These are phyloP conservation scores for Heliconius ismenius DNA, from an alignment of 2,888 invertebrate genomes.

Conservation along the genomic window DNA sequence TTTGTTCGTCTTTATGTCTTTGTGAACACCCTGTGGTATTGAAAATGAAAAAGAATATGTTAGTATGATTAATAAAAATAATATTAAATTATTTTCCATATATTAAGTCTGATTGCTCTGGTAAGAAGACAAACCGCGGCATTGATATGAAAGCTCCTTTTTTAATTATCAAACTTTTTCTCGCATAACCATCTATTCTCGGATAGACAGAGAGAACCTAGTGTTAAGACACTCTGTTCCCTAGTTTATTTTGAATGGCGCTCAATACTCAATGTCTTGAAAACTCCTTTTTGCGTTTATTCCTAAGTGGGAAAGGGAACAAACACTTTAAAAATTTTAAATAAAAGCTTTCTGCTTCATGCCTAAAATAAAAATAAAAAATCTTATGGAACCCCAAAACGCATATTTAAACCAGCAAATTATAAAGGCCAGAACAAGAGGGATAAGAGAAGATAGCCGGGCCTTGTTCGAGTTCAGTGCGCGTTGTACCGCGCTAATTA, in stretches of 20 bases:
- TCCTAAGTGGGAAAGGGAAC: too few relatives aligned
- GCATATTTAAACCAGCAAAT: background rate
- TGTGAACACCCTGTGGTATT: conserved; percentile 75
- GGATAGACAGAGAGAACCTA: background rate
- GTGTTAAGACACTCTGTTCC: background rate
- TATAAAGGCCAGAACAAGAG: background rate
- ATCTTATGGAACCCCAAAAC: background rate
- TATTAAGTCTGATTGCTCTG: too few relatives aligned
- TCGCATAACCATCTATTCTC: background rate
- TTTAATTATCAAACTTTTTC: too few relatives aligned
- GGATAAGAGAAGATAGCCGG: background rate
- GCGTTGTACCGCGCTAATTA: conserved; percentile 43
- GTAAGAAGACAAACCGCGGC: too few relatives aligned
- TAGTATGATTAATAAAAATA: background rate
- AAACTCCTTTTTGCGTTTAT: too few relatives aligned
- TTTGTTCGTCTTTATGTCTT: conserved; percentile 83
- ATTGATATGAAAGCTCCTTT: too few relatives aligned
- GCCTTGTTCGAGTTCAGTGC: conserved; percentile 13
- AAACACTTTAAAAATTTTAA: too few relatives aligned
- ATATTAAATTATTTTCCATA: background rate
- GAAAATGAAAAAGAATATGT: background rate
- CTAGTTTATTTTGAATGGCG: background rate
- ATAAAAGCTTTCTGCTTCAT: background rate
- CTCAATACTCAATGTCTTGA: too few relatives aligned
- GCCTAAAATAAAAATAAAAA: background rate